A percentile compares a stretch with the other conserved stretches of the same genome.
Conservation (phyloP, 2,888 invertebrate genomes). For the Agrilus mali region DNA sequence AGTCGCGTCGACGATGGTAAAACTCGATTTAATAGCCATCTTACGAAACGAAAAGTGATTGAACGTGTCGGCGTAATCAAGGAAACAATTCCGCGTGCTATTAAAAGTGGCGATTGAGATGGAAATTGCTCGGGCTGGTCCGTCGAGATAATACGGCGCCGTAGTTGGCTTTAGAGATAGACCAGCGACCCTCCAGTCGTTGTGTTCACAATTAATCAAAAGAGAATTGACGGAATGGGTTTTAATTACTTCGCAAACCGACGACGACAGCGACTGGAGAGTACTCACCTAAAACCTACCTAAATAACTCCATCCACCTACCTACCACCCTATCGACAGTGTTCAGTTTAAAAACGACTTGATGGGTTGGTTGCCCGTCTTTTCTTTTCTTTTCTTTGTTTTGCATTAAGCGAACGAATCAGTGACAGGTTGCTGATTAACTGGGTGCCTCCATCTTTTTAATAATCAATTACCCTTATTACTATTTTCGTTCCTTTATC, state of each 20-base stretch:
- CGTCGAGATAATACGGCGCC: conserved; percentile 31
- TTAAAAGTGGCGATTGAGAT: conserved; percentile 39
- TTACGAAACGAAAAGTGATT: conserved; percentile 37
- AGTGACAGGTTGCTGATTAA: too few species aligned
- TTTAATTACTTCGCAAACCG: conserved; percentile 32
- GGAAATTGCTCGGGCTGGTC: conserved; percentile 36
- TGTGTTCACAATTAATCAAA: conserved; percentile 36
- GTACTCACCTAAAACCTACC: too few species aligned
- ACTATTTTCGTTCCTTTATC: too few species aligned
- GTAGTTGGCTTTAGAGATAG: conserved; percentile 23
- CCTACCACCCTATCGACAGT: too few species aligned
- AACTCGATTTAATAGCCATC: conserved; percentile 36
- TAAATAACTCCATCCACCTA: too few species aligned
- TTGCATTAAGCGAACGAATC: too few species aligned
- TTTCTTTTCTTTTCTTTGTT: too few species aligned
- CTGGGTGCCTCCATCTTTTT: too few species aligned
- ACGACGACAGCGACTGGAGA: conserved; percentile 9
- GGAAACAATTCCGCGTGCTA: conserved; percentile 35
- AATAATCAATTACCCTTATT: too few species aligned
- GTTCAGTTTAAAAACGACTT: too few species aligned
- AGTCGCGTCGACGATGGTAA: conserved; percentile 15
- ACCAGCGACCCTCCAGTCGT: conserved; percentile 21
- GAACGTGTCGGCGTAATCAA: conserved; percentile 37
- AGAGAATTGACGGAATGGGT: conserved; percentile 35
- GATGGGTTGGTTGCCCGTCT: too few species aligned